Evolutionary conservation across 2,113 vertebrate genomes (phyloP).

Genomic region (Ammodytes marinus): DNA sequence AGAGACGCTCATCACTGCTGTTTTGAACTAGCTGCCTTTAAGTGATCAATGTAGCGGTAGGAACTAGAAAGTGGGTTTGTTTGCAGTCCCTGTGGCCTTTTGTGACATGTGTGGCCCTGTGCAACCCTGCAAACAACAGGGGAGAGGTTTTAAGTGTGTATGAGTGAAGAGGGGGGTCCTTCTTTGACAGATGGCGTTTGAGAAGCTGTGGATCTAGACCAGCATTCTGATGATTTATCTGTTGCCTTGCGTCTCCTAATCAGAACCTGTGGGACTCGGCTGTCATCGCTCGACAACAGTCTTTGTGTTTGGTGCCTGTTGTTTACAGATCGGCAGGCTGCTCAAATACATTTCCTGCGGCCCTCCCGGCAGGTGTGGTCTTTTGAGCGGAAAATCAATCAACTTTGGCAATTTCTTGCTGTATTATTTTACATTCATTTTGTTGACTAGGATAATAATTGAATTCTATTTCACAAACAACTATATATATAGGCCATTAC

Average conservation of each 20-base stretch:
- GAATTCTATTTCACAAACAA: slow-evolving; percentile 2
- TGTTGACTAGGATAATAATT: slow-evolving; percentile 22
- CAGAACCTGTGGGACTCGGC: slow-evolving; percentile 40
- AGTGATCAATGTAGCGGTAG: slow-evolving; percentile 20
- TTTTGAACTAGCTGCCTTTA: not conserved
- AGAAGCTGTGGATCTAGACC: slow-evolving; percentile 24
- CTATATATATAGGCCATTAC: not conserved
- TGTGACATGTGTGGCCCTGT: slow-evolving; percentile 39
- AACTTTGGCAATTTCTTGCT: slow-evolving; percentile 34
- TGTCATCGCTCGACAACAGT: slow-evolving; percentile 34
- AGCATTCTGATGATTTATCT: slow-evolving; percentile 52
- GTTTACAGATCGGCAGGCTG: slow-evolving; percentile 35
- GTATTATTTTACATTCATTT: slow-evolving; percentile 37
- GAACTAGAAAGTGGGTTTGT: slow-evolving; percentile 29
- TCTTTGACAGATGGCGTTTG: slow-evolving; percentile 46
- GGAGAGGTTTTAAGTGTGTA: slow-evolving; percentile 6
- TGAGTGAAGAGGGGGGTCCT: not conserved
- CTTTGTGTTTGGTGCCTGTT: slow-evolving; percentile 49
- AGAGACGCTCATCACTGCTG: not conserved
- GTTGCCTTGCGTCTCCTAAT: slow-evolving; percentile 39
- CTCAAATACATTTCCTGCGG: slow-evolving; percentile 2
- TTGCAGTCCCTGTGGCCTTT: slow-evolving; percentile 49
- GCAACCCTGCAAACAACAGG: slow-evolving; percentile 12
- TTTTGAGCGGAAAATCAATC: slow-evolving; percentile 55
- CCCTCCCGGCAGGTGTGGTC: slow-evolving; percentile 38